Conservation (phyloP, 2,797 vertebrate genomes). For the Oryzias dopingdopingensis region DNA sequence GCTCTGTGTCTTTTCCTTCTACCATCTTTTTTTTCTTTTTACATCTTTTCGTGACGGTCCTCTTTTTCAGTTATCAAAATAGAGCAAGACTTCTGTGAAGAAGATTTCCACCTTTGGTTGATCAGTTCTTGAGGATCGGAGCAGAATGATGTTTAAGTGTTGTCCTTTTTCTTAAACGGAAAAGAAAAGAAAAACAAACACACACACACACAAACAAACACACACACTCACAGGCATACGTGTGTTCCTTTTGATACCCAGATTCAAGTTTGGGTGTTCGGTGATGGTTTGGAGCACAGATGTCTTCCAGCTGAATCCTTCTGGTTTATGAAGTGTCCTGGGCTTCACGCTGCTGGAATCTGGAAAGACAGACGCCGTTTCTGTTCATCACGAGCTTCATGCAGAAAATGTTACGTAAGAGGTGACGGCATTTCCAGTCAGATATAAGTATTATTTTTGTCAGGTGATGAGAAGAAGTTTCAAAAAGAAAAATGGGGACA, state of each 20-base stretch:
- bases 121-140: constrained; percentile 68
- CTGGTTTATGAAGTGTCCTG: constrained; percentile 48
- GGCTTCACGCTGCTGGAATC: constrained; percentile 49
- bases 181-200: constrained; percentile 8
- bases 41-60: constrained; percentile 39
- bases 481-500: too few species aligned
- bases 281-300: constrained; percentile 54
- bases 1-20: constrained; percentile 68
- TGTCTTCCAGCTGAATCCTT: constrained; percentile 59
- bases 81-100: constrained; percentile 75
- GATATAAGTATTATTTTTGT: not conserved
- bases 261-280: constrained; percentile 67
- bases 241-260: constrained; percentile 73
- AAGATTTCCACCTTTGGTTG: constrained; percentile 76
- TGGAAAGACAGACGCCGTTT: constrained; percentile 33
- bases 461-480: too few species aligned
- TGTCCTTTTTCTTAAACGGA: constrained; percentile 57
- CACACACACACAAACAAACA: not conserved
- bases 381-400: not conserved
- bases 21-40: constrained; percentile 34
- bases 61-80: constrained; percentile 80
- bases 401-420: not conserved
- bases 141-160: constrained; percentile 59
- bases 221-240: constrained; percentile 28
- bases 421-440: not conserved